Percentiles rank a stretch among this genome's conserved stretches.
Evolutionary conservation across 2,113 vertebrate genomes (phyloP).

Genomic region (Platysternon megacephalum): DNA sequence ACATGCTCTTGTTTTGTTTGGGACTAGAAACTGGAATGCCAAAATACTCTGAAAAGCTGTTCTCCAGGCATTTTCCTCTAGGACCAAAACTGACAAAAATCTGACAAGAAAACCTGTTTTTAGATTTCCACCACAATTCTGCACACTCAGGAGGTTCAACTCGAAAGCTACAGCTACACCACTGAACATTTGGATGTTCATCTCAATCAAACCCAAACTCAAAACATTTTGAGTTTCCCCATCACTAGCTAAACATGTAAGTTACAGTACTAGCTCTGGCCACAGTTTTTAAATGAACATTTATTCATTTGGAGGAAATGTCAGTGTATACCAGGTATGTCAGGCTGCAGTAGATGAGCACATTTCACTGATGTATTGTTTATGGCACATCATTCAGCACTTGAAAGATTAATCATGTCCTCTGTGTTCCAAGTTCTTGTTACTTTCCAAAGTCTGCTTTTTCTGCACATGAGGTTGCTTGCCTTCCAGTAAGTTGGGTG

Average conservation of each 20-base stretch:
- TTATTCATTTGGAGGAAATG: constrained; percentile 29
- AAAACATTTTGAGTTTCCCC: neutral
- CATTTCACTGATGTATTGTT: neutral
- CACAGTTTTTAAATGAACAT: constrained; percentile 27
- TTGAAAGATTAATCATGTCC: neutral
- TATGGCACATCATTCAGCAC: constrained; percentile 15
- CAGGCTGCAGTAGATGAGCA: neutral
- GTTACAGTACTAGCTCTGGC: neutral
- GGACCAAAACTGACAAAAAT: neutral
- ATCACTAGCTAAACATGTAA: constrained; percentile 19
- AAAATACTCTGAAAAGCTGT: constrained; percentile 55
- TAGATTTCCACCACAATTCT: constrained; percentile 34
- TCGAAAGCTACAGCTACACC: constrained; percentile 10
- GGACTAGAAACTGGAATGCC: constrained; percentile 20
- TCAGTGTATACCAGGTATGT: constrained; percentile 17
- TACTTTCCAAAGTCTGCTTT: constrained; percentile 8
- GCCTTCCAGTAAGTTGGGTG: neutral
- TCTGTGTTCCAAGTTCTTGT: neutral
- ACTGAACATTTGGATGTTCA: neutral
- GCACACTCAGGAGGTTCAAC: rapidly evolving
- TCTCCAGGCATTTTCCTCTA: constrained; percentile 49
- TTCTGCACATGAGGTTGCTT: neutral
- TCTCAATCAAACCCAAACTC: constrained; percentile 12
- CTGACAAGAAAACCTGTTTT: constrained; percentile 37
- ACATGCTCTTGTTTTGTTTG: constrained; percentile 31